These are phyloP conservation scores for Esperia sulphurella DNA, from an alignment of 2,888 invertebrate species.

Conservation along the genomic window DNA sequence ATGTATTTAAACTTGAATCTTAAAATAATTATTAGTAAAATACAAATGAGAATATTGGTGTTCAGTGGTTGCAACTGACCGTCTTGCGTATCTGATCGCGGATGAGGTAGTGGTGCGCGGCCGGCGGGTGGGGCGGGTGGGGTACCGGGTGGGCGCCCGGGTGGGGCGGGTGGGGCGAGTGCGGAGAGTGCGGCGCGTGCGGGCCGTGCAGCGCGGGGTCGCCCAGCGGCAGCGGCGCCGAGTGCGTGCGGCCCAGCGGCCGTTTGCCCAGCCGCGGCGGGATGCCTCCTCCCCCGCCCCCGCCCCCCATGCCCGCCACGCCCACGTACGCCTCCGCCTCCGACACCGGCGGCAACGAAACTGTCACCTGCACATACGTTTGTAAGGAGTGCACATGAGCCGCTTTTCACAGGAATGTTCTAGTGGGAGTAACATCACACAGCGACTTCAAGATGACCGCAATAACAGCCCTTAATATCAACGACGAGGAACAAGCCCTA, in stretches of 20 bases:
- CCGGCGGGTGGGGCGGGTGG: no score
- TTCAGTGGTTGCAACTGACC: slow-evolving; percentile 38
- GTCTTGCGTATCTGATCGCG: slow-evolving; percentile 94
- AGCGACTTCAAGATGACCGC: no score
- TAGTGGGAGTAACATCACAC: no score
- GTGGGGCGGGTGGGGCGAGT: slow-evolving; percentile 55
- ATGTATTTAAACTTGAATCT: no score
- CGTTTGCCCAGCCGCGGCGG: slow-evolving; percentile 84
- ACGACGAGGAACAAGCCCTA: no score
- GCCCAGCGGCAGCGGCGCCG: slow-evolving; percentile 93
- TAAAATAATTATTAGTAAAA: no score
- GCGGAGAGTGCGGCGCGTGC: slow-evolving; percentile 77
- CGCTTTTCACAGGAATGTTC: no score
- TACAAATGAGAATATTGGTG: no score
- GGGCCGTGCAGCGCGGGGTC: slow-evolving; percentile 87
- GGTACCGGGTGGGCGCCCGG: slow-evolving; percentile 35
- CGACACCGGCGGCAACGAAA: slow-evolving; percentile 76
- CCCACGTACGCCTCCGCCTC: slow-evolving; percentile 88
- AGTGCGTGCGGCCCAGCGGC: slow-evolving; percentile 95
- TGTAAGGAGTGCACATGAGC: no score
- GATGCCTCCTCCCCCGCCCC: slow-evolving; percentile 56
- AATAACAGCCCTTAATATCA: no score
- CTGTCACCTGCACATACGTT: slow-evolving; percentile 20
- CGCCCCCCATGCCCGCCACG: slow-evolving; percentile 88
- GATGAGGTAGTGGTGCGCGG: slow-evolving; percentile 80